Evolutionary conservation across 2,888 invertebrate species (phyloP), one percentile per base, ranked within the genome.

Genomic region (Lithodes maja): DNA sequence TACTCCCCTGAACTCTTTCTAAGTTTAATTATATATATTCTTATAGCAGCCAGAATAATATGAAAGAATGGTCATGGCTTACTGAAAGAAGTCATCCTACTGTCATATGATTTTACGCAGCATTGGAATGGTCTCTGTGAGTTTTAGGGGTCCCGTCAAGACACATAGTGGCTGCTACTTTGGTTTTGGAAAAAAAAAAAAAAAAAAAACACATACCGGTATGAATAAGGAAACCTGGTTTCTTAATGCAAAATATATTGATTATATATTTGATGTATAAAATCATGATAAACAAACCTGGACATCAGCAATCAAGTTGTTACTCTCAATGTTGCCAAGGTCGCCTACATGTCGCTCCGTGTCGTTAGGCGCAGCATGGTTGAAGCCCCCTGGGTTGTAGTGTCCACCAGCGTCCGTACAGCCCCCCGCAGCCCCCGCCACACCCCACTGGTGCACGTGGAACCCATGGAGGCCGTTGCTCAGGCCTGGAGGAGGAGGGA

Each of bases 261-360:
- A 75, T 33, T 17, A 17, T 33, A 17, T 17, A 75, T 75, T 75
- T 9, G 17, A 9, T 9, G 12, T 7, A 49, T 3, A 33, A 33
- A 33, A 33, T 33, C 33, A 33, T 33, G 33, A 33, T 33, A 33
- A 71, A n/a, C 71, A 3, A 12, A 71, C 71, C 71, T 71, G 71
- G 15, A 71, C 71, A 12, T n/a, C 17, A 17, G 71, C 12, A 7
- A n/a, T n/a, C n/a, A 3, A 3, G 17, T 71, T n/a, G 12, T n/a
- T 94, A 33, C 96, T 96, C 92, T 95, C 95, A 77, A 98, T 95
- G 93, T 98, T 98, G 87, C 98, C 98, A 90, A 99, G 95, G 93
- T 99, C 99, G 0, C 99, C 99, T 78, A 96, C 96, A 94, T 99
- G 99, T 90, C 99, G 96, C 3, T 95, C 9, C 0, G 93, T 93